phyloP scores from a whole-genome alignment of 2,797 vertebrate species.

The Chloroceryle inda region DNA sequence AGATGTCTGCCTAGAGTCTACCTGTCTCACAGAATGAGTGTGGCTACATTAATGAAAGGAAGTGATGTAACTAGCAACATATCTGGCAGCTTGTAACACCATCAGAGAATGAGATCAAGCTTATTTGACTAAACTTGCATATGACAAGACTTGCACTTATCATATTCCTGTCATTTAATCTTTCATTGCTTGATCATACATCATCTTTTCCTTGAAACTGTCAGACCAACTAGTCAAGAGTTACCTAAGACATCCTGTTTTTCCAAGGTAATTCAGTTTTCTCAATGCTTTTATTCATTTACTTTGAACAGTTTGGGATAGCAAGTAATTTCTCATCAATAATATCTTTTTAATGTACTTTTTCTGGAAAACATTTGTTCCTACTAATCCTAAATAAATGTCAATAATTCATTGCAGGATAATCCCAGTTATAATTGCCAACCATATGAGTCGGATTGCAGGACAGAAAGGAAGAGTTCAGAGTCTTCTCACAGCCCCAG shows the following conservation, averaged over 20 bases:
- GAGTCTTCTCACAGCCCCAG: constrained; percentile 82
- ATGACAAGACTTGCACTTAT: constrained; percentile 2
- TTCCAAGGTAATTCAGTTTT: background rate
- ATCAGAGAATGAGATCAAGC: constrained; percentile 28
- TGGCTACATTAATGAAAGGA: constrained; percentile 44
- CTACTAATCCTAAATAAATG: background rate
- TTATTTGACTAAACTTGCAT: constrained; percentile 53
- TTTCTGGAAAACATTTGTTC: background rate
- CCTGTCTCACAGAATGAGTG: background rate
- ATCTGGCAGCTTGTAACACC: background rate
- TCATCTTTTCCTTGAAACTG: background rate
- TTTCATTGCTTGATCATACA: background rate
- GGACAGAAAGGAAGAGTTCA: constrained; percentile 71
- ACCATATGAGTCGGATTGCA: constrained; percentile 67
- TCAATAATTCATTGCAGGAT: constrained; percentile 60
- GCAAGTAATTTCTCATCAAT: background rate
- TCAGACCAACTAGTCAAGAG: background rate
- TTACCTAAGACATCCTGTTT: background rate
- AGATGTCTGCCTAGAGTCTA: constrained; percentile 4
- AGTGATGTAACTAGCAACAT: constrained; percentile 16
- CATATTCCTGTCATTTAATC: constrained; percentile 49
- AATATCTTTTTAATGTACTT: background rate
- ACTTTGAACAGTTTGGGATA: background rate
- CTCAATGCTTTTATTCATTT: background rate
- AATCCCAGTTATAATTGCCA: constrained; percentile 77